These are phyloP conservation scores for Antechinus stuartii DNA, from an alignment of 2,113 vertebrate genomes.

Conservation along the genomic window DNA sequence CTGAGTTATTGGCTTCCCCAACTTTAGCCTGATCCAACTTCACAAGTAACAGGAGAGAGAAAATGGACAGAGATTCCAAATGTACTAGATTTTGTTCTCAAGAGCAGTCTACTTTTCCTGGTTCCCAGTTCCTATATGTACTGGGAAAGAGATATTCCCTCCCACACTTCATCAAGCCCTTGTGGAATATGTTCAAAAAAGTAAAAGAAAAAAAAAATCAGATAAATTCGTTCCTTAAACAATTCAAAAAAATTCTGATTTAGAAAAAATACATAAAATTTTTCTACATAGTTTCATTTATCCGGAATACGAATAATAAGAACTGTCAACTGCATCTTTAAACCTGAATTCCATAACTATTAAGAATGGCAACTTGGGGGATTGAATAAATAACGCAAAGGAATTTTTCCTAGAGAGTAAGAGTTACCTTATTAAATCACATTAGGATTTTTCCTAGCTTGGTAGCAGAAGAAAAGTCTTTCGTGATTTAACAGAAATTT, in stretches of 20 bases:
- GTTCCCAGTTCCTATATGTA: neutral
- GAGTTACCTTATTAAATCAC: neutral
- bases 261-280: no score
- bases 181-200: neutral
- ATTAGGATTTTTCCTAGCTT: neutral
- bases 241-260: neutral
- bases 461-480: neutral
- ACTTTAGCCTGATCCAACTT: neutral
- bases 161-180: no score
- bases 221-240: neutral
- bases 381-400: neutral
- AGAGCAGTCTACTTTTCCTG: slow-evolving; percentile 17
- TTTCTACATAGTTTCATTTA: neutral
- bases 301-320: slow-evolving; percentile 8
- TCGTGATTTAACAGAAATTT: neutral
- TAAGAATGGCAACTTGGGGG: neutral
- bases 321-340: neutral
- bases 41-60: neutral
- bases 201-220: no score
- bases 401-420: neutral
- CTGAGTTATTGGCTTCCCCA: neutral
- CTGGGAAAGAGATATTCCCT: neutral
- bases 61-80: slow-evolving; percentile 1
- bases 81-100: slow-evolving; percentile 6
- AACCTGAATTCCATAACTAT: slow-evolving; percentile 9